phyloP scores from a whole-genome alignment of 1,140 invertebrate genomes.

The Eriocheir sinensis region DNA sequence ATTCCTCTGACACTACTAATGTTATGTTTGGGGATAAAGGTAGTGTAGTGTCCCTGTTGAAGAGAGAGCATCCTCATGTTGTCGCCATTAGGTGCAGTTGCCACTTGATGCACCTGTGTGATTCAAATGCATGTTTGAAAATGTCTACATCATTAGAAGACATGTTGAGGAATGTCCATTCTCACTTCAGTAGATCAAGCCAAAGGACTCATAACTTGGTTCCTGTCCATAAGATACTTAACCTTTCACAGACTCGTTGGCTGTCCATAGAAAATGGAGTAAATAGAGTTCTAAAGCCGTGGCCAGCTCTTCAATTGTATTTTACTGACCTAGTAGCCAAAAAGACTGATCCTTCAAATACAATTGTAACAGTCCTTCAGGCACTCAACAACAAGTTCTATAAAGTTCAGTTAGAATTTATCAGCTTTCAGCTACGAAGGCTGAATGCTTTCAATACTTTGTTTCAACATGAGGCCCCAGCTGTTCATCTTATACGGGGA shows the following conservation, averaged over 20 bases:
- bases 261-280: slow-evolving; percentile 30
- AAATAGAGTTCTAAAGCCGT: slow-evolving; percentile 37
- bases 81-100: slow-evolving; percentile 52
- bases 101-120: slow-evolving; percentile 54
- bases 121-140: slow-evolving; percentile 56
- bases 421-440: slow-evolving; percentile 51
- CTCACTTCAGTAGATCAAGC: slow-evolving; percentile 56
- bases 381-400: slow-evolving; percentile 56
- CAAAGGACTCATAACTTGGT: slow-evolving; percentile 50
- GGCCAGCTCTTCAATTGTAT: slow-evolving; percentile 40
- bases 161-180: slow-evolving; percentile 47
- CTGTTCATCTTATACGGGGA: slow-evolving; percentile 54
- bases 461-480: slow-evolving; percentile 40
- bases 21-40: neutral
- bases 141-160: slow-evolving; percentile 44
- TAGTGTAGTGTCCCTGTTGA: slow-evolving; percentile 31
- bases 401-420: no score
- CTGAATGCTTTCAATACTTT: slow-evolving; percentile 54
- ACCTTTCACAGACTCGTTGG: slow-evolving; percentile 48
- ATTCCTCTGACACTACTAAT: no score
- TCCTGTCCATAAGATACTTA: slow-evolving; percentile 46
- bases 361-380: slow-evolving; percentile 43
- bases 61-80: slow-evolving; percentile 6
- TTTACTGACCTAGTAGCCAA: slow-evolving; percentile 53
- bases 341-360: slow-evolving; percentile 54